A percentile compares a stretch with the other conserved stretches of the same genome.
These are phyloP conservation scores for Zelostemma sp. DNA, from an alignment of 1,140 invertebrate genomes.

Conservation along the genomic window DNA sequence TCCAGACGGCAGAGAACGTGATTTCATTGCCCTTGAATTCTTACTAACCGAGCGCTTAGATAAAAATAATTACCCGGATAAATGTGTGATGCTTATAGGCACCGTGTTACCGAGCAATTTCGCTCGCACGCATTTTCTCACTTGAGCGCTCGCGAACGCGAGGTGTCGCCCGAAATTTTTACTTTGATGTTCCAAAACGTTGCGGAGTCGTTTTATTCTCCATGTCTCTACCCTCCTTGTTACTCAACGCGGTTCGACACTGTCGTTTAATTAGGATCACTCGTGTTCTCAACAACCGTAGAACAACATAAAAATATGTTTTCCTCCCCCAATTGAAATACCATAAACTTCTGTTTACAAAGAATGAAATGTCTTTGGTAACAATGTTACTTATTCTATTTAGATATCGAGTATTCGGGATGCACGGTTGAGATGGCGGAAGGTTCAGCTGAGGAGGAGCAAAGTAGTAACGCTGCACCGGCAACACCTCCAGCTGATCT, in stretches of 20 bases:
- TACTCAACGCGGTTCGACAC: slow-evolving; percentile 13
- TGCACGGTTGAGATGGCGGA: slow-evolving; percentile 72
- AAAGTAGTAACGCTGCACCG: slow-evolving; percentile 69
- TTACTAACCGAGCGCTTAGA: slow-evolving; percentile 61
- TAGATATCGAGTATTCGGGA: slow-evolving; percentile 68
- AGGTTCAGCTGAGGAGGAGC: slow-evolving; percentile 71
- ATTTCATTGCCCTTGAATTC: slow-evolving; percentile 69
- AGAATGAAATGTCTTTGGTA: no score
- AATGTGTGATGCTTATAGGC: slow-evolving; percentile 48
- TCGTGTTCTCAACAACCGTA: no score
- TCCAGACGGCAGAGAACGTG: slow-evolving; percentile 48
- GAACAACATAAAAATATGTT: no score
- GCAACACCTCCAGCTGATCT: slow-evolving; percentile 69
- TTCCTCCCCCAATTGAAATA: slow-evolving; percentile 13
- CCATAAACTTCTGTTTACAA: slow-evolving; percentile 6
- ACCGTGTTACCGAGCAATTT: slow-evolving; percentile 34
- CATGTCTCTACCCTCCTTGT: slow-evolving; percentile 51
- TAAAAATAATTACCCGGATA: slow-evolving; percentile 68
- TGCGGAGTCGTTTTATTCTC: slow-evolving; percentile 58
- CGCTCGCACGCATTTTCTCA: slow-evolving; percentile 6
- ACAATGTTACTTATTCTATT: slow-evolving; percentile 28
- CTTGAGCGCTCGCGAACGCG: slow-evolving; percentile 4
- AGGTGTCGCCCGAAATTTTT: slow-evolving; percentile 53
- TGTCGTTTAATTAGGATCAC: slow-evolving; percentile 55
- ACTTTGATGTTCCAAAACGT: slow-evolving; percentile 59